These are phyloP conservation scores for Bombus ignitus DNA, from an alignment of 1,140 invertebrate genomes.

Conservation along the genomic window DNA sequence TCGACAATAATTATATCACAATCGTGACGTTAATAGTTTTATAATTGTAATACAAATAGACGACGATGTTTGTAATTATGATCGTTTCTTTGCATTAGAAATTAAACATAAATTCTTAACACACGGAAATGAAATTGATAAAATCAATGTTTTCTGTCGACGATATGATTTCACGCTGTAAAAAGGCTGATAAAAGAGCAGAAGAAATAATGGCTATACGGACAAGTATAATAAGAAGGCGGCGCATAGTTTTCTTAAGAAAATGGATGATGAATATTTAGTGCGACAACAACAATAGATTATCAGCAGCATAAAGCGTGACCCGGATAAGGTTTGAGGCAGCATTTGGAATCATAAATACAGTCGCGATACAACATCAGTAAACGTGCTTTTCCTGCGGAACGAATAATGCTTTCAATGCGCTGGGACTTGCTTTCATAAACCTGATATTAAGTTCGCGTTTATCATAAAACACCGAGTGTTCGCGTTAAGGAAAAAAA, in stretches of 20 bases:
- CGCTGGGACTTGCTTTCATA: neutral
- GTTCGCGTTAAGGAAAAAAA: neutral
- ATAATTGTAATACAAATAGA: neutral
- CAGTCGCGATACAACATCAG: neutral
- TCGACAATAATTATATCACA: neutral
- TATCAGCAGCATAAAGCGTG: conserved; percentile 29
- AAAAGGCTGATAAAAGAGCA: neutral
- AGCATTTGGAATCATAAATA: conserved; percentile 39
- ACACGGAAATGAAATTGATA: neutral
- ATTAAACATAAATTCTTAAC: neutral
- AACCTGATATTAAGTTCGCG: conserved; percentile 15
- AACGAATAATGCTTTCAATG: conserved; percentile 30
- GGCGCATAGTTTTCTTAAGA: neutral
- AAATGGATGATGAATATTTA: conserved; percentile 46
- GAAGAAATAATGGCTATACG: neutral
- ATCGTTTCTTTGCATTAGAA: neutral
- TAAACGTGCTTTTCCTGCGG: conserved; percentile 35
- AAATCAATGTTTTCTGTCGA: neutral
- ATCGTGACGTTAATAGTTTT: neutral
- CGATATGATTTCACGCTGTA: neutral
- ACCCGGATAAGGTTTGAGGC: conserved; percentile 10
- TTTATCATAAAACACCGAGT: neutral
- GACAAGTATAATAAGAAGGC: neutral
- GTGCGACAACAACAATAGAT: conserved; percentile 37
- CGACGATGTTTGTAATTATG: neutral